phyloP scores from a whole-genome alignment of 2,113 vertebrate species.

The Ctenodactylus gundi region DNA sequence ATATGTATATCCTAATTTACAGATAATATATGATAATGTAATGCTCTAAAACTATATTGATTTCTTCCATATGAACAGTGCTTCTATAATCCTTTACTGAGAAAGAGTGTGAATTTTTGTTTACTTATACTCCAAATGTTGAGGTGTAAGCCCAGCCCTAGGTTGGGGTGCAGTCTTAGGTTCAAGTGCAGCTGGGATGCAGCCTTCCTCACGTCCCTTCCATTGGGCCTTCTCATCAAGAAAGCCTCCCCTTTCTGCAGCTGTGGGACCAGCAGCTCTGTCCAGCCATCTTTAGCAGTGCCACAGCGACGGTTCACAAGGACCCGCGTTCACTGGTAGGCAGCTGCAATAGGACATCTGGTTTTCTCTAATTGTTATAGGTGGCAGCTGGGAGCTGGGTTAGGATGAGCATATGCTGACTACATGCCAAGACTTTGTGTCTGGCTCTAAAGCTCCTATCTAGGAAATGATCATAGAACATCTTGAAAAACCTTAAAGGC shows the following conservation, averaged over 20 bases:
- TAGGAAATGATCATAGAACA: not conserved
- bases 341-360: not conserved
- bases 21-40: constrained; percentile 51
- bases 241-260: not conserved
- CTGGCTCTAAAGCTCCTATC: not conserved
- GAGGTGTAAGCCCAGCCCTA: not conserved
- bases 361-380: not conserved
- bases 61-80: constrained; percentile 32
- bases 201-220: not conserved
- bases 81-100: constrained; percentile 22
- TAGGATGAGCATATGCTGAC: not conserved
- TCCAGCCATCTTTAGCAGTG: not conserved
- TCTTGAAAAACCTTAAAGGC: not conserved
- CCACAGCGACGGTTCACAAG: not conserved
- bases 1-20: constrained; percentile 66
- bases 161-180: not conserved
- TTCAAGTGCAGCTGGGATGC: not conserved
- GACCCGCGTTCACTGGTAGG: fast-evolving
- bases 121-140: not conserved
- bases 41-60: constrained; percentile 26
- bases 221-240: not conserved
- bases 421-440: not conserved
- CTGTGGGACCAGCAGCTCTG: not conserved
- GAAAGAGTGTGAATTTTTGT: not conserved
- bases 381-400: not conserved